Base-by-base conservation (phyloP, 2,888 invertebrate species). In the Myopa tessellatipennis region DNA sequence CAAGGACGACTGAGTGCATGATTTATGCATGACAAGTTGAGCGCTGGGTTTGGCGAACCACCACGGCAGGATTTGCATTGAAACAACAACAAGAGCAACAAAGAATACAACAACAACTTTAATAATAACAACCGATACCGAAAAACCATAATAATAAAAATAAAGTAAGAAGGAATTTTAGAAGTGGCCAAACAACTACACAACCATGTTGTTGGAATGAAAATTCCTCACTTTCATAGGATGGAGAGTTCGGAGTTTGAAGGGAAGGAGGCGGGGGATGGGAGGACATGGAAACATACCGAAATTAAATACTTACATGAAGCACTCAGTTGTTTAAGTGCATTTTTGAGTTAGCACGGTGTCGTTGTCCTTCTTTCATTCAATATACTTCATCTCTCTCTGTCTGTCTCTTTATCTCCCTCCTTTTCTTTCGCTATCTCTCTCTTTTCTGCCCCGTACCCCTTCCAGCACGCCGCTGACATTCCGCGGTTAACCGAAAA, bases 1-100 rank as follows among this genome's bases (percentile, higher is more conserved):
- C 74, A 74, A 74, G 74, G 74, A 78, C 77, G 79, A 79, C 74
- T 79, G 69, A 72, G 77, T 78, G 77, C 75, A 79, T 79, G 78
- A 77, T 79, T 80, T 79, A 78, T 80, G 77, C 77, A 78, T 77
- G 78, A 77, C 75, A 77, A 77, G 78, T 7, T 63, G 52, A n/a
- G 58, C 10, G 61, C 40, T 38, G 61, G 50, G n/a, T 45, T 72
- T 74, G 74, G 58, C 67, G 10, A 73, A 61, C 74, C 36, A 36
- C 67, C 10, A 67, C 52, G 12, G 10, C 34, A 67, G 67, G 12
- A 40, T 67, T 4, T n/a, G 45, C 68, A 38, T 18, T 16, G 68
- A 8, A 58, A n/a, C 58, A 58, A 58, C 14, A n/a, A 58, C 58
- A 58, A 58, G 1, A 58, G 58, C 58, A 61, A 61, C 61, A 1